Conservation (phyloP, 2,113 vertebrate species). For the Anarrhichthys ocellatus region DNA sequence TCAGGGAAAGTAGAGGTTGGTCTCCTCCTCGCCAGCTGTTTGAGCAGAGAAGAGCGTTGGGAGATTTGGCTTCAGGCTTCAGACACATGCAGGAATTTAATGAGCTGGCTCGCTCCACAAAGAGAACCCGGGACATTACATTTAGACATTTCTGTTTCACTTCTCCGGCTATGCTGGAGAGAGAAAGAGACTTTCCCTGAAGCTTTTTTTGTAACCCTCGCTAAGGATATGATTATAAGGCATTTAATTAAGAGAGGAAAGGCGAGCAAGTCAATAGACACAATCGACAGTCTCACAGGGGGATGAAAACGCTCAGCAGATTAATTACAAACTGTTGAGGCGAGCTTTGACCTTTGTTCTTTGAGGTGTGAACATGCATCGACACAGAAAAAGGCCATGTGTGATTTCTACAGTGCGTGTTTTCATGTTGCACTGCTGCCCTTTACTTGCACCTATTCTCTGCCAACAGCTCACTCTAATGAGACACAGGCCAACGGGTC, state of each 20-base stretch:
- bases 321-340: conserved; percentile 26
- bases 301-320: conserved; percentile 13
- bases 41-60: not conserved
- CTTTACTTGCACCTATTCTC: conserved; percentile 19
- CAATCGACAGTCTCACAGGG: not conserved
- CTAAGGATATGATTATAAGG: conserved; percentile 14
- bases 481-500: conserved; percentile 2
- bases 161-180: conserved; percentile 2
- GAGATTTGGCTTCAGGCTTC: not conserved
- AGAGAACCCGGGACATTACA: conserved; percentile 26
- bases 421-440: conserved; percentile 1
- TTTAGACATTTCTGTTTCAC: not conserved
- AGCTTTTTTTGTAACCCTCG: not conserved
- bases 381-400: not conserved
- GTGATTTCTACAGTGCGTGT: not conserved
- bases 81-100: conserved; percentile 26
- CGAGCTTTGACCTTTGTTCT: not conserved
- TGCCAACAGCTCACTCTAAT: not conserved
- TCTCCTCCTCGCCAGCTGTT: conserved; percentile 3
- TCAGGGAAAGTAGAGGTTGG: not conserved
- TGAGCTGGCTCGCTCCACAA: conserved; percentile 30
- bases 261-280: conserved; percentile 31
- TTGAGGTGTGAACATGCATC: no score
- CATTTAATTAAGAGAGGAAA: not conserved
- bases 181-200: not conserved